A percentile compares a stretch with the other conserved stretches of the same genome.
These are phyloP conservation scores for Tylochromis polylepis DNA, from an alignment of 2,113 vertebrate genomes.

Conservation along the genomic window DNA sequence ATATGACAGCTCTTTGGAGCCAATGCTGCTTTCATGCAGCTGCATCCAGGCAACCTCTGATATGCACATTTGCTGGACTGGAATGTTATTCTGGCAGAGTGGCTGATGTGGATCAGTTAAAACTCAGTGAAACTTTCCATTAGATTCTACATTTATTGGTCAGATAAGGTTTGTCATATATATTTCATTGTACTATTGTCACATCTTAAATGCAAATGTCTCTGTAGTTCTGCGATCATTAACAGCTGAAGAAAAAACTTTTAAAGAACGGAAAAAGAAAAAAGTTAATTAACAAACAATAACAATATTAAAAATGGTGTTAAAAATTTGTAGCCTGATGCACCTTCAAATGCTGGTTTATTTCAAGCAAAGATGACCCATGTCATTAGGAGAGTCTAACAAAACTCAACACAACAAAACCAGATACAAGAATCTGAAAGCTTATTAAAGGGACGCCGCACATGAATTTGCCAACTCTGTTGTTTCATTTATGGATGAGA, in stretches of 20 bases:
- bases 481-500: neutral
- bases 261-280: neutral
- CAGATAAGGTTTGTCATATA: neutral
- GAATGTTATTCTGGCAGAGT: neutral
- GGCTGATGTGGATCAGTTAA: neutral
- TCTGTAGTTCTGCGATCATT: neutral
- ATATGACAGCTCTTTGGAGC: conserved; percentile 6
- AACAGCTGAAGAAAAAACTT: neutral
- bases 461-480: neutral
- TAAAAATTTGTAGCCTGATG: neutral
- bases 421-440: neutral
- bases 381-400: neutral
- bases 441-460: neutral
- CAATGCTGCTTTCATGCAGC: conserved; percentile 17
- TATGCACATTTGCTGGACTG: neutral
- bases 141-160: neutral
- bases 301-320: neutral
- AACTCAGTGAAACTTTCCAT: neutral
- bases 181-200: neutral
- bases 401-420: neutral
- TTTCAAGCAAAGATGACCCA: neutral
- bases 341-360: neutral
- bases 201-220: neutral
- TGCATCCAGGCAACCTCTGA: neutral
- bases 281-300: neutral